Percentiles rank a stretch among this genome's conserved stretches.
These are phyloP conservation scores for Papilio gigon DNA, from an alignment of 2,888 invertebrate genomes.

Conservation along the genomic window DNA sequence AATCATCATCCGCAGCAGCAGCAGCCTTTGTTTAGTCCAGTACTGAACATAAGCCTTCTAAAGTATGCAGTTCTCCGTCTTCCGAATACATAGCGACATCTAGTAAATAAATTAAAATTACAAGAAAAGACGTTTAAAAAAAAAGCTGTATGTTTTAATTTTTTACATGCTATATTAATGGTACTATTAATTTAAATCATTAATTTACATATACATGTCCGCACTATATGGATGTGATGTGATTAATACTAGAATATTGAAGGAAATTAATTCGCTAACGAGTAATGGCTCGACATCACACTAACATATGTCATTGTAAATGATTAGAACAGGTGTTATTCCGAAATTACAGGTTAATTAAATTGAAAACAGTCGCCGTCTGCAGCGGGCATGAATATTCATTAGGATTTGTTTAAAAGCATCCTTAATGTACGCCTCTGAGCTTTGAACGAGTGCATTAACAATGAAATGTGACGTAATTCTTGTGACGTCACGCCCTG, in stretches of 20 bases:
- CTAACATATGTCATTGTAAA: constrained; percentile 35
- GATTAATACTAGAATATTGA: not conserved
- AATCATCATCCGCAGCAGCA: no score
- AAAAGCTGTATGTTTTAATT: no score
- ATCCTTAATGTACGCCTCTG: constrained; percentile 64
- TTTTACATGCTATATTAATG: no score
- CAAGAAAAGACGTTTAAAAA: no score
- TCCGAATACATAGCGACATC: no score
- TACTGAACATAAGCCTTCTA: no score
- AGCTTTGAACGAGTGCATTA: constrained; percentile 53
- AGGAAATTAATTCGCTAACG: not conserved
- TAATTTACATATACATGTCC: no score
- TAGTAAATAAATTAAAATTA: not conserved
- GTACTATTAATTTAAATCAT: no score
- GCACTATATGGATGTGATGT: not conserved
- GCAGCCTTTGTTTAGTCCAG: no score
- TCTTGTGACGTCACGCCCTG: constrained; percentile 32
- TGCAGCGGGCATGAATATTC: constrained; percentile 59
- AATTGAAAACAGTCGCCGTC: constrained; percentile 54
- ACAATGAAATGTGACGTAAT: constrained; percentile 56
- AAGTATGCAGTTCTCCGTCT: no score
- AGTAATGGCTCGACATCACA: not conserved
- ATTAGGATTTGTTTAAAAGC: constrained; percentile 62
- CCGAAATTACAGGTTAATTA: constrained; percentile 47
- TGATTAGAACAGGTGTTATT: constrained; percentile 35